Evolutionary conservation across 2,113 vertebrate genomes (phyloP).

Genomic region (Oceanodroma tethys): DNA sequence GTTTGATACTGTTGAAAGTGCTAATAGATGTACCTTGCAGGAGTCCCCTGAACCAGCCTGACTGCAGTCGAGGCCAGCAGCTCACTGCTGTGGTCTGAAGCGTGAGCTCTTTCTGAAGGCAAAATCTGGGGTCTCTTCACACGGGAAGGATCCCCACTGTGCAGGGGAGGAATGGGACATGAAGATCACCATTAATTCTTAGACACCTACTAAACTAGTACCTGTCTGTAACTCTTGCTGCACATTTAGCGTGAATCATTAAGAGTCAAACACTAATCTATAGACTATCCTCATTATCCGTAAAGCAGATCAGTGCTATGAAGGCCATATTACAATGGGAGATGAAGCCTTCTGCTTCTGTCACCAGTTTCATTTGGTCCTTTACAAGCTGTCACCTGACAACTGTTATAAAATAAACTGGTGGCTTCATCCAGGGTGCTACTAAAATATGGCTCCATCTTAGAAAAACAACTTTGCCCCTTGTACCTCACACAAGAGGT

Average conservation of each 20-base stretch:
- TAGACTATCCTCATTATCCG: background rate
- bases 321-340: background rate
- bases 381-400: background rate
- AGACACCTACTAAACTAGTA: background rate
- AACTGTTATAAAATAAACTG: background rate
- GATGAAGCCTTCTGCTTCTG: background rate
- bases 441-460: background rate
- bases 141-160: background rate
- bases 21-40: background rate
- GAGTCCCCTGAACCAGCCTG: background rate
- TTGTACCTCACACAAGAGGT: background rate
- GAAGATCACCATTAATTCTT: background rate
- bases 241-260: background rate
- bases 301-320: background rate
- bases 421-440: background rate
- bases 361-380: background rate
- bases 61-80: background rate
- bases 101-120: background rate
- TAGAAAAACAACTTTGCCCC: background rate
- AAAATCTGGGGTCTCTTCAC: background rate
- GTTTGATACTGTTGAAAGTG: background rate
- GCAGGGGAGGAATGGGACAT: background rate
- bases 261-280: background rate
- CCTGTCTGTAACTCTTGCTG: background rate
- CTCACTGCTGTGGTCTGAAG: background rate